Base-by-base conservation (phyloP, 2,113 vertebrate genomes). In the Mesitornis unicolor region DNA sequence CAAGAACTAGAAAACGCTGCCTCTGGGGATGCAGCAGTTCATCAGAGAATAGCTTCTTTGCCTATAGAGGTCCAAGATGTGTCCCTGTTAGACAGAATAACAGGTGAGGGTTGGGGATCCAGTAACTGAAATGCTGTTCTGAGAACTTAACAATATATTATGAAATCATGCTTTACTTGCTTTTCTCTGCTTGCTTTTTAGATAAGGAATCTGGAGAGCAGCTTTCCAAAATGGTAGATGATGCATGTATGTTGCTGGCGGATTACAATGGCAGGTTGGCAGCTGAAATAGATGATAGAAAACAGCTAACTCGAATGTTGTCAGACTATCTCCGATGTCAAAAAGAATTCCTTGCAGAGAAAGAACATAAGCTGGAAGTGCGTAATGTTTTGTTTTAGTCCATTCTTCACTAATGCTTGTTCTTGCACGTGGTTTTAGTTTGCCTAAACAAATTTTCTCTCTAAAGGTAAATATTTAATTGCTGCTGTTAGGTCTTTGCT, bases 331-430 rank as follows among this genome's bases (percentile, higher is more conserved):
- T 99, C 94, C 99, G 99, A 92, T 99, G 99, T 98, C 99, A 99
- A 98, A 99, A 99, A 98, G 99, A 99, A 90, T 98, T 99, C 93
- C 98, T 99, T 97, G 98, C 98, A 98, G 99, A 99, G 98, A 99
- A 99, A 92, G 99, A 99, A 87, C 99, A 99, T 98, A 99, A 99
- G 98, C 98, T 99, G 94, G 99, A 99, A 99, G 99, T 99, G 99
- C 99, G 99, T 99, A 99, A 98, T 96, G 26, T 95, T 97, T 97
- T 97, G 61, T 89, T 97, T 97, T 97, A 95, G 97, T 98, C 88
- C 38, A 92, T 92, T 97, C 86, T 90, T 95, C 73, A 42, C 91
- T 96, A 70, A 90, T 93, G 24, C 47, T 88, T 95, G 79, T 90
- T 96, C 93, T 92, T 97, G 96, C 63, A 59, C 94, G 90, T 93